Evolutionary conservation across 2,888 invertebrate genomes (phyloP).

Genomic region (Epirrita christyi): DNA sequence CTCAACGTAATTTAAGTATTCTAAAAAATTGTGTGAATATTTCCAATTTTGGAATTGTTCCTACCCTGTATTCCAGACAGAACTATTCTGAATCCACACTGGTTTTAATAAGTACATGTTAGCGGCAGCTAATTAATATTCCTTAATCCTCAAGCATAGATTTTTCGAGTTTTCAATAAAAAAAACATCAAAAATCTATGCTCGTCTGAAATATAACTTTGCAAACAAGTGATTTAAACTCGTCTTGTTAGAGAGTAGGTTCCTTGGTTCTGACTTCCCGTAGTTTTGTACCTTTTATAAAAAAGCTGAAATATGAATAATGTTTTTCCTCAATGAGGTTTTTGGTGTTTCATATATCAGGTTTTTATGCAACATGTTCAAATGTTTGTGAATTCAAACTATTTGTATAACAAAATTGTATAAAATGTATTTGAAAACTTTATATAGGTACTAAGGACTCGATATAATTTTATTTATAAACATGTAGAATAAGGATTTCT

Average conservation of each 20-base stretch:
- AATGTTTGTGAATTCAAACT: conserved; percentile 26
- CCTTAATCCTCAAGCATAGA: too few species aligned
- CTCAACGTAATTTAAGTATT: conserved; percentile 4
- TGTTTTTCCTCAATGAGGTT: conserved; percentile 15
- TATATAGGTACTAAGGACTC: conserved; percentile 51
- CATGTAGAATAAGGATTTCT: conserved; percentile 55
- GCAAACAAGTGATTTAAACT: neutral
- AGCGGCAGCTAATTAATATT: too few species aligned
- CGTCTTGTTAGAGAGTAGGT: neutral
- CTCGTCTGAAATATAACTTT: neutral
- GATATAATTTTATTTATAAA: conserved; percentile 62
- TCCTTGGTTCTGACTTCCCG: neutral
- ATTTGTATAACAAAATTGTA: conserved; percentile 27
- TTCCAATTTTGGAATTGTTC: conserved; percentile 13
- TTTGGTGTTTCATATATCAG: conserved; percentile 23
- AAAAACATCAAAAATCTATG: too few species aligned
- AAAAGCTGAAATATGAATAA: conserved; percentile 19
- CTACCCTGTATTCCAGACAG: neutral
- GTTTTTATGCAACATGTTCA: conserved; percentile 7
- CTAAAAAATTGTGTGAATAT: conserved; percentile 3
- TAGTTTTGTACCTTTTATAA: conserved; percentile 25
- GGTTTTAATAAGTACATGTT: too few species aligned
- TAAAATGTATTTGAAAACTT: conserved; percentile 38
- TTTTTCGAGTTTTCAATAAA: too few species aligned
- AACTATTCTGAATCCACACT: too few species aligned